A percentile compares a stretch with the other conserved stretches of the same genome.
These are phyloP conservation scores for Syrphus vitripennis DNA, from an alignment of 2,888 invertebrate species.

Conservation along the genomic window DNA sequence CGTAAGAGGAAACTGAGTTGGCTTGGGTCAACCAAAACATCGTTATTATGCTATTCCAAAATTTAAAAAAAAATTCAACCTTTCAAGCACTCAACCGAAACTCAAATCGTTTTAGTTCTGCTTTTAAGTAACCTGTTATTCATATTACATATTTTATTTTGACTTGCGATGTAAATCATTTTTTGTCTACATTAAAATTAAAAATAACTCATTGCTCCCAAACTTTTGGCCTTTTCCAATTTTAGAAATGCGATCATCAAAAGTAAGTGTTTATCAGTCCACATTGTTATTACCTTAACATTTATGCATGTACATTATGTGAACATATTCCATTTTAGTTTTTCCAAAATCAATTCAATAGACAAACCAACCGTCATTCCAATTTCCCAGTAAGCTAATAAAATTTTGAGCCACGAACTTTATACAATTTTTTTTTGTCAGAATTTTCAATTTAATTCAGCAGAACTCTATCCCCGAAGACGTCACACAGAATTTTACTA, in stretches of 20 bases:
- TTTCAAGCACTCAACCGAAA: not conserved
- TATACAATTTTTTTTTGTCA: not conserved
- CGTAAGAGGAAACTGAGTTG: too few species aligned
- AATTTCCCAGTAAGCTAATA: slow-evolving; percentile 32
- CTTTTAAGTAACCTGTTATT: not conserved
- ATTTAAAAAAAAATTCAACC: too few species aligned
- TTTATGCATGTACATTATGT: not conserved
- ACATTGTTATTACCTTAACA: not conserved
- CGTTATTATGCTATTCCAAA: too few species aligned
- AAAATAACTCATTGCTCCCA: not conserved
- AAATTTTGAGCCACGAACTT: not conserved
- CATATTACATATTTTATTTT: too few species aligned
- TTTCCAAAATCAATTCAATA: slow-evolving; percentile 26
- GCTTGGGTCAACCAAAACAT: too few species aligned
- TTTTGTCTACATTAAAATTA: not conserved
- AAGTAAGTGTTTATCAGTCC: not conserved
- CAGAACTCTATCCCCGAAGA: slow-evolving; percentile 75
- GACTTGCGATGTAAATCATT: not conserved
- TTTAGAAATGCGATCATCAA: not conserved
- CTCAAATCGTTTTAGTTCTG: not conserved
- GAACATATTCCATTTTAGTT: slow-evolving; percentile 10
- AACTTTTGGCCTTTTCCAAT: not conserved
- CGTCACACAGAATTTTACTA: slow-evolving; percentile 74
- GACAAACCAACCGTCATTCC: not conserved
- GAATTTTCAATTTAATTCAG: slow-evolving; percentile 15